Percentiles rank a stretch among this genome's conserved stretches.
Evolutionary conservation across 2,888 invertebrate species (phyloP).

Genomic region (Catocala nupta): DNA sequence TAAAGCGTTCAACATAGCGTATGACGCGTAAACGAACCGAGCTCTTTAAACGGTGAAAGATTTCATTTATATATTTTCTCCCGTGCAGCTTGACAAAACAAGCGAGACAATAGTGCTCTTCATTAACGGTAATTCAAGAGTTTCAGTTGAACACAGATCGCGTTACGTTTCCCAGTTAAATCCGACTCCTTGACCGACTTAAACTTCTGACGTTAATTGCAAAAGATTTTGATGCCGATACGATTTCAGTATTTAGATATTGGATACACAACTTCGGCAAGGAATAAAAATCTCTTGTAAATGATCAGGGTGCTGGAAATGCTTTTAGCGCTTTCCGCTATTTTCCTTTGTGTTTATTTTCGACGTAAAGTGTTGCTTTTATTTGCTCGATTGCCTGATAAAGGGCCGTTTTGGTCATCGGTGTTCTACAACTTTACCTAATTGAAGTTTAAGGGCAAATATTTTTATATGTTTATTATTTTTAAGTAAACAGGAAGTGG

Average conservation of each 20-base stretch:
- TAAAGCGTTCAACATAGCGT: too few species aligned
- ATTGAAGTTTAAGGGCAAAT: too few species aligned
- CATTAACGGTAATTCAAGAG: conserved; percentile 18
- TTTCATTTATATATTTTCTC: neutral
- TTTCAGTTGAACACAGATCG: conserved; percentile 9
- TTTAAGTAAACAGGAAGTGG: too few species aligned
- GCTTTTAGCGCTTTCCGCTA: conserved; percentile 14
- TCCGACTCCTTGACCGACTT: conserved; percentile 39
- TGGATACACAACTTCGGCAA: conserved; percentile 7
- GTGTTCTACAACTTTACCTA: too few species aligned
- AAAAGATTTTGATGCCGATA: conserved; percentile 27
- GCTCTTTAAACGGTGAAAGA: too few species aligned
- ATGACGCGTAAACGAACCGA: too few species aligned
- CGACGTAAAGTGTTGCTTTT: conserved; percentile 11
- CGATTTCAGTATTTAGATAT: conserved; percentile 30
- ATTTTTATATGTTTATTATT: too few species aligned
- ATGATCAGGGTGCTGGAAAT: conserved; percentile 18
- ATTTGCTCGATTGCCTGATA: conserved; percentile 6
- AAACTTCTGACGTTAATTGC: conserved; percentile 30
- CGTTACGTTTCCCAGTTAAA: conserved; percentile 32
- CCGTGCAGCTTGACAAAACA: conserved; percentile 6
- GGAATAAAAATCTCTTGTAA: conserved; percentile 12
- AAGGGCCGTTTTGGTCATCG: neutral
- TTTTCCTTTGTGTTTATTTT: conserved; percentile 9
- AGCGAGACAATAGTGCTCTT: conserved; percentile 13